Percentiles rank a stretch among this genome's conserved stretches.
These are phyloP conservation scores for Cebidichthys violaceus DNA, from an alignment of 2,113 vertebrate genomes.

Conservation along the genomic window DNA sequence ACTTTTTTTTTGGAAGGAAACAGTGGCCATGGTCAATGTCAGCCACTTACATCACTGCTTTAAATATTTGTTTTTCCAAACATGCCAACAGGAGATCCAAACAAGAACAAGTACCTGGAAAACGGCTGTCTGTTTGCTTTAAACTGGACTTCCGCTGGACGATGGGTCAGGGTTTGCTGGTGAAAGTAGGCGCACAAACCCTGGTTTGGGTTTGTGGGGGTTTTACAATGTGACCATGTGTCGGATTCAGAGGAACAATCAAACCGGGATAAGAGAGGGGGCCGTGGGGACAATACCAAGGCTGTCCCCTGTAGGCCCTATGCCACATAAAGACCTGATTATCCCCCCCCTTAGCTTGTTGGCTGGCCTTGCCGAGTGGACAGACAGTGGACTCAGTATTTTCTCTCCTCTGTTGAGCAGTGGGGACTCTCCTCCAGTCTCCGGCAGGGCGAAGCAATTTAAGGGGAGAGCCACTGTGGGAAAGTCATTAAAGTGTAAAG, in stretches of 20 bases:
- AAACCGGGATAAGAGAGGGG: constrained; percentile 48
- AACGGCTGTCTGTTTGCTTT: constrained; percentile 43
- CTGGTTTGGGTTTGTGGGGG: constrained; percentile 38
- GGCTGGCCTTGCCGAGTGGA: constrained; percentile 72
- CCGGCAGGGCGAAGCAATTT: constrained; percentile 65
- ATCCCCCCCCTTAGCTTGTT: constrained; percentile 55
- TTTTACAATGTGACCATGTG: constrained; percentile 64
- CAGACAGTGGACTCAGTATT: constrained; percentile 82
- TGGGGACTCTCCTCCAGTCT: constrained; percentile 70
- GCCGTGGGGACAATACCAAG: constrained; percentile 66
- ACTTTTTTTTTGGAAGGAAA: constrained; percentile 17
- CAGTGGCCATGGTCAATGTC: not conserved
- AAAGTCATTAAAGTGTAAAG: constrained; percentile 87
- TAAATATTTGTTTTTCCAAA: constrained; percentile 34
- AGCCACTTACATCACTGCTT: not conserved
- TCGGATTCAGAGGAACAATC: constrained; percentile 64
- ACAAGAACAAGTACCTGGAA: constrained; percentile 44
- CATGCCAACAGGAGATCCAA: constrained; percentile 21
- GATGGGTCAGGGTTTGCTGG: constrained; percentile 5
- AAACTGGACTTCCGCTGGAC: not conserved
- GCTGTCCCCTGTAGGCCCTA: constrained; percentile 76
- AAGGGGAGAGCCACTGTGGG: constrained; percentile 81
- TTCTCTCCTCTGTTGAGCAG: constrained; percentile 65
- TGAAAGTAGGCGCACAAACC: constrained; percentile 15
- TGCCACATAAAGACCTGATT: constrained; percentile 82